Evolutionary conservation across 2,888 invertebrate genomes (phyloP), one percentile per base, ranked within the genome.

Genomic region (Stomorhina lunata): DNA sequence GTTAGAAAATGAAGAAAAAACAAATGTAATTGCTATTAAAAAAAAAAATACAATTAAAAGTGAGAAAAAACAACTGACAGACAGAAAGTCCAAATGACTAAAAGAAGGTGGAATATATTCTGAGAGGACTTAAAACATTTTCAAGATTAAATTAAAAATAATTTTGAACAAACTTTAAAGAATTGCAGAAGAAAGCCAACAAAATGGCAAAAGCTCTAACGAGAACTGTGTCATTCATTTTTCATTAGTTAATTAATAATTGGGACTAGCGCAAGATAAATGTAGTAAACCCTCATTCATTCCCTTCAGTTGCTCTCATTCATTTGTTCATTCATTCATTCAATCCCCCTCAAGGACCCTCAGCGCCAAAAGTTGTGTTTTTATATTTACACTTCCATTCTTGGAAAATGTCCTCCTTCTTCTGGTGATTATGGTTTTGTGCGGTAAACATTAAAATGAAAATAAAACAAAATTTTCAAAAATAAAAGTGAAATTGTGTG

Each of bases 401-500:
- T 22, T 22, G 9, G 4, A 10, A 50, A 71, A 12, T 50, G 80
- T 57, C 73, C 40, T 4, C n/a, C 66, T 61, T 22, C n/a, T 61
- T 34, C 68, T 27, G 15, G n/a, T 43, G 48, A 57, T 71, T 63
- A 66, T 40, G 37, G 9, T 34, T 63, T 53, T 59, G 25, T 27
- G 53, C 9, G 20, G 25, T 40, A 22, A 53, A 53, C 55, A 22
- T 32, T 32, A 53, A 65, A 48, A 1, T 22, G 34, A 12, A 53
- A 48, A 20, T 27, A 15, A 4, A n/a, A 22, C 9, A 10, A 22
- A 48, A 40, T 15, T 59, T 68, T 17, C 61, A 61, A 68, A 77
- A 61, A 77, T 69, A 77, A 77, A 76, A 81, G 75, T 79, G 82
- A 82, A 82, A 82, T 82, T 82, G 82, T 66, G 65, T 79, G 79